phyloP scores from a whole-genome alignment of 2,888 invertebrate genomes.

The Diabrotica balteata region DNA sequence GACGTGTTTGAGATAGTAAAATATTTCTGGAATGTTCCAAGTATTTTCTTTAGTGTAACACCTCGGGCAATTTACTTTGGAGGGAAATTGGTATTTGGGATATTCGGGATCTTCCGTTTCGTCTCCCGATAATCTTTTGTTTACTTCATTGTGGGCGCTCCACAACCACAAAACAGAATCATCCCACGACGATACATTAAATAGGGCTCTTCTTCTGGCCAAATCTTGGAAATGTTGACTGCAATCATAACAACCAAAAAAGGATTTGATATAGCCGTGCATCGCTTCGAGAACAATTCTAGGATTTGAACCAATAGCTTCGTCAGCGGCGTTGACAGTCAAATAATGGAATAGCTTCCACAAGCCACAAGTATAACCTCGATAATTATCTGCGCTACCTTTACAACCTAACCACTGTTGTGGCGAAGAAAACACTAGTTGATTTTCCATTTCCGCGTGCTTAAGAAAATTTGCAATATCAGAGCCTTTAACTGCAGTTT shows the following conservation, averaged over 20 bases:
- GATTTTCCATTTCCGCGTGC: constrained; percentile 61
- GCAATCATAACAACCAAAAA: constrained; percentile 94
- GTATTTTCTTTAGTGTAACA: constrained; percentile 65
- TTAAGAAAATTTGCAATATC: constrained; percentile 67
- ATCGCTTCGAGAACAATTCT: constrained; percentile 79
- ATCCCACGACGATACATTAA: constrained; percentile 72
- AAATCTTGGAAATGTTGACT: constrained; percentile 87
- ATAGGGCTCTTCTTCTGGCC: constrained; percentile 75
- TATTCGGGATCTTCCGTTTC: constrained; percentile 87
- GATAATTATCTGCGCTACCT: constrained; percentile 75
- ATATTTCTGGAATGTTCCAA: constrained; percentile 72
- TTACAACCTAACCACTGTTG: constrained; percentile 80
- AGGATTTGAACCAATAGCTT: constrained; percentile 62
- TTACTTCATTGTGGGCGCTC: constrained; percentile 93
- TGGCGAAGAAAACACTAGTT: constrained; percentile 66
- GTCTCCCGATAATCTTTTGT: constrained; percentile 85
- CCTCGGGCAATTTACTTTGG: constrained; percentile 69
- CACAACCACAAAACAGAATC: constrained; percentile 92
- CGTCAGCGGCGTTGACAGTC: constrained; percentile 76
- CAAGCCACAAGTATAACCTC: constrained; percentile 93
- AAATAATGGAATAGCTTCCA: constrained; percentile 95
- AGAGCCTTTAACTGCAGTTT: constrained; percentile 65
- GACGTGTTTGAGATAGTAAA: constrained; percentile 68
- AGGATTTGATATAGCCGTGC: constrained; percentile 87
- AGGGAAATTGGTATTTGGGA: constrained; percentile 91